Evolutionary conservation across 1,140 invertebrate genomes (phyloP).

Genomic region (Zaprionus ghesquierei): DNA sequence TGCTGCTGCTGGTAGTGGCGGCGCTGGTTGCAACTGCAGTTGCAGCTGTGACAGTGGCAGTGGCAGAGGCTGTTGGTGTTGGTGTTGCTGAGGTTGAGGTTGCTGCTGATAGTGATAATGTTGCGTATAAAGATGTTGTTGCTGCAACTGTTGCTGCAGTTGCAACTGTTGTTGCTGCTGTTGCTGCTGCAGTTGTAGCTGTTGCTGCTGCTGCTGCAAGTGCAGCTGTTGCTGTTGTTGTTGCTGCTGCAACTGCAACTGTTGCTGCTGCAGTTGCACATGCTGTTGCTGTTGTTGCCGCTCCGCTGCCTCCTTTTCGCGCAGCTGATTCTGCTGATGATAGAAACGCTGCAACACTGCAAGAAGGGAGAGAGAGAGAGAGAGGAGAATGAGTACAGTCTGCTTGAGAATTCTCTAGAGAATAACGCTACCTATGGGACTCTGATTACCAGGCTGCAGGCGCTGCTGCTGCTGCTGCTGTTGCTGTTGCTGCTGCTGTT

Average conservation of each 20-base stretch:
- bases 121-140: background rate
- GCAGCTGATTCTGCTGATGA: slow-evolving; percentile 83
- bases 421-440: slow-evolving; percentile 72
- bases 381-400: background rate
- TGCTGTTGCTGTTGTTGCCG: slow-evolving; percentile 53
- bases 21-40: background rate
- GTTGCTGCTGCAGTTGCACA: slow-evolving; percentile 1
- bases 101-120: slow-evolving; percentile 5
- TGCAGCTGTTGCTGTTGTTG: slow-evolving; percentile 17
- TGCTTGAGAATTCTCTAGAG: background rate
- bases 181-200: background rate
- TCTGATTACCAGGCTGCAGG: slow-evolving; percentile 76
- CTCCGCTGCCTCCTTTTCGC: slow-evolving; percentile 73
- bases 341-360: slow-evolving; percentile 83
- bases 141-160: background rate
- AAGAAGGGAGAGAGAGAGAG: background rate
- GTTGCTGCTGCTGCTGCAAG: slow-evolving; percentile 1
- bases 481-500: slow-evolving; percentile 19
- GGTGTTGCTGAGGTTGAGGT: slow-evolving; percentile 6
- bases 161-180: background rate
- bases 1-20: background rate
- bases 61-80: slow-evolving; percentile 7
- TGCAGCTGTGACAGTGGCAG: background rate
- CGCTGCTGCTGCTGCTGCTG: slow-evolving; percentile 56
- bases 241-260: background rate